Percentiles rank a stretch among this genome's conserved stretches.
Conservation (phyloP, 2,888 invertebrate species). For the Pandemis heparana region DNA sequence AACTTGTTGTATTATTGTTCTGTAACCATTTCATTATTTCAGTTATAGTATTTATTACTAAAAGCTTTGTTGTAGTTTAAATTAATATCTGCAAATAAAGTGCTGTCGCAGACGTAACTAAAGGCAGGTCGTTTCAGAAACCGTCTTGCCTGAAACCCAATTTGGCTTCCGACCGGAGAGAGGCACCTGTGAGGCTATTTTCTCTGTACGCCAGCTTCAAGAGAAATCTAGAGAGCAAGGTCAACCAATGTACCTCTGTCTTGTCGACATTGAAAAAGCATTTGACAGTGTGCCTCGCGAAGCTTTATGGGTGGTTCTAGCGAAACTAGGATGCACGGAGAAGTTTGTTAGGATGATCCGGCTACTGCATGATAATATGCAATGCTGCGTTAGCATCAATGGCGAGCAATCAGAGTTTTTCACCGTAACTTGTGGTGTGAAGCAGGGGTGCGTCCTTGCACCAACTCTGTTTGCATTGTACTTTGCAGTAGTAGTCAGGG, state of each 20-base stretch:
- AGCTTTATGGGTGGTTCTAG: background rate
- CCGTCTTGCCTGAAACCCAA: constrained; percentile 45
- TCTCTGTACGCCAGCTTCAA: no score
- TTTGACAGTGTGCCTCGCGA: background rate
- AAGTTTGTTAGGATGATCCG: background rate
- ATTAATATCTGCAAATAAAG: no score
- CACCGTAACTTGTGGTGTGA: background rate
- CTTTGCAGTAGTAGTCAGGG: no score
- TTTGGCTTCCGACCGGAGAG: constrained; percentile 45
- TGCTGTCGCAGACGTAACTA: no score
- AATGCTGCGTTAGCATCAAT: background rate
- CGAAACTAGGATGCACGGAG: background rate
- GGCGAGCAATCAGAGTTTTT: background rate
- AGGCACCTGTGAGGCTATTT: constrained; percentile 45
- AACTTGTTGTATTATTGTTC: no score
- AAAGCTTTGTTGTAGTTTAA: no score
- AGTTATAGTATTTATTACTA: no score
- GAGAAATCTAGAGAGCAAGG: background rate
- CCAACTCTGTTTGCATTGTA: background rate
- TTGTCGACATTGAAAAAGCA: background rate
- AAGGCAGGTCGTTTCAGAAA: no score
- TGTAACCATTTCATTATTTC: no score
- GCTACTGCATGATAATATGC: background rate
- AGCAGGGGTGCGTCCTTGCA: background rate
- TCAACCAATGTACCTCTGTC: background rate